Percentiles rank a stretch among this genome's conserved stretches.
Evolutionary conservation across 1,140 invertebrate species (phyloP).

Genomic region (Drosophila murphyi): DNA sequence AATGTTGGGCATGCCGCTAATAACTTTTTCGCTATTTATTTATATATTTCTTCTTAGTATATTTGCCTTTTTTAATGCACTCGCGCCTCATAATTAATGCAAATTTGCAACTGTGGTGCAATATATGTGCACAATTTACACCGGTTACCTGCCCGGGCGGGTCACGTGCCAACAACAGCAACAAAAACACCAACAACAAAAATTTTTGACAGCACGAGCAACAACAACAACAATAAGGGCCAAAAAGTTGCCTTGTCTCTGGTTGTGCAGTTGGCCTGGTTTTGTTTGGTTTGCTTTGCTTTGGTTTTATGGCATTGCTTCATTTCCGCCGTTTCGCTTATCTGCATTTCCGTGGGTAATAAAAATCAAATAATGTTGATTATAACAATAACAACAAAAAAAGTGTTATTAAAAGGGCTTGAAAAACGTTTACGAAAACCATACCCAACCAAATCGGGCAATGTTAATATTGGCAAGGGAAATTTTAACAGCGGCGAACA

Average conservation of each 20-base stretch:
- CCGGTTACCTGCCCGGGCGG: slow-evolving; percentile 31
- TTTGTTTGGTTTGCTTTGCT: slow-evolving; percentile 23
- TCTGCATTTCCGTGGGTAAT: slow-evolving; percentile 45
- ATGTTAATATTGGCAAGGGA: slow-evolving; percentile 44
- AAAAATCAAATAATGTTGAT: slow-evolving; percentile 51
- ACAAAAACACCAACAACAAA: slow-evolving; percentile 2
- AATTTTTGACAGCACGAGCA: neutral
- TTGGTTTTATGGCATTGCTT: slow-evolving; percentile 21
- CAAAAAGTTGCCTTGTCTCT: slow-evolving; percentile 38
- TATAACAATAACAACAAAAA: slow-evolving; percentile 19
- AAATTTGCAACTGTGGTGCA: slow-evolving; percentile 64
- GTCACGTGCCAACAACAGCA: slow-evolving; percentile 46
- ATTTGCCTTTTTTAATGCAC: slow-evolving; percentile 44
- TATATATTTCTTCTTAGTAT: slow-evolving; percentile 18
- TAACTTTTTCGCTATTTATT: slow-evolving; percentile 15
- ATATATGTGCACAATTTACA: slow-evolving; percentile 60
- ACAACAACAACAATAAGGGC: slow-evolving; percentile 17
- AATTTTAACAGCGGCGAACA: slow-evolving; percentile 63
- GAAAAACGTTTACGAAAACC: slow-evolving; percentile 23
- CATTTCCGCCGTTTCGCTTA: slow-evolving; percentile 31
- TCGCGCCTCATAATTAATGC: slow-evolving; percentile 62
- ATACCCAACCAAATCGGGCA: slow-evolving; percentile 1
- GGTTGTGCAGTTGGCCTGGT: slow-evolving; percentile 17
- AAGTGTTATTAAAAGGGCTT: slow-evolving; percentile 24
- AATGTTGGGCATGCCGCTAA: slow-evolving; percentile 25